Evolutionary conservation across 2,888 invertebrate species (phyloP), one percentile per base, ranked within the genome.

Genomic region (Plusia festucae): DNA sequence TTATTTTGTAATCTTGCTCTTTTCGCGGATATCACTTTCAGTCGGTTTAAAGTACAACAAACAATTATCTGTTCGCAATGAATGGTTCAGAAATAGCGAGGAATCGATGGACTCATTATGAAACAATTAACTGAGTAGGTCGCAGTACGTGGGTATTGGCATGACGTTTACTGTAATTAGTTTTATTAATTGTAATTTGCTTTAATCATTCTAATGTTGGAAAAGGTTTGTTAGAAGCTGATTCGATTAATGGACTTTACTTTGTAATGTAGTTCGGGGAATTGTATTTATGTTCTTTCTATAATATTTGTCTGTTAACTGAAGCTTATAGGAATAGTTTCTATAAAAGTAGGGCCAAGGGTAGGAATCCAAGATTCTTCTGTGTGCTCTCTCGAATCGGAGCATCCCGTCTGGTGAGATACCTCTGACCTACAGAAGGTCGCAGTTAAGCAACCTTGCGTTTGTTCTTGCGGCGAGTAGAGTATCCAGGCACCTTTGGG

Each of bases 21-120:
- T 46, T 59, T 62, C 53, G 16, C 51, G 8, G 24, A 62, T 60
- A 68, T 63, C 53, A 71, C 46, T 68, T 65, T 62, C 60, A 65
- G 71, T 18, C 61, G 64, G 53, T 20, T 54, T 52, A 58, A 54
- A 58, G 64, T 58, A 63, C 20, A 57, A 57, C 53, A 65, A 68
- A 70, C 69, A 69, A 73, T 72, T 66, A 67, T 65, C 30, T 27
- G 65, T 71, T 71, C 59, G 61, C 66, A 67, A 65, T 77, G 68
- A 54, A 64, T 65, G 62, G 59, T 79, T 82, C 87, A 88, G 84
- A 85, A 89, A 91, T 88, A 90, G 90, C 85, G 60, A 82, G 79
- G 80, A 89, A 89, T 91, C 88, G 87, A 90, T 89, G 83, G 78
- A 84, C 88, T 89, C 88, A 92, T 92, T 90, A 91, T 79, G 79